phyloP scores from a whole-genome alignment of 2,797 vertebrate genomes.

The Myripristis jacobus region DNA sequence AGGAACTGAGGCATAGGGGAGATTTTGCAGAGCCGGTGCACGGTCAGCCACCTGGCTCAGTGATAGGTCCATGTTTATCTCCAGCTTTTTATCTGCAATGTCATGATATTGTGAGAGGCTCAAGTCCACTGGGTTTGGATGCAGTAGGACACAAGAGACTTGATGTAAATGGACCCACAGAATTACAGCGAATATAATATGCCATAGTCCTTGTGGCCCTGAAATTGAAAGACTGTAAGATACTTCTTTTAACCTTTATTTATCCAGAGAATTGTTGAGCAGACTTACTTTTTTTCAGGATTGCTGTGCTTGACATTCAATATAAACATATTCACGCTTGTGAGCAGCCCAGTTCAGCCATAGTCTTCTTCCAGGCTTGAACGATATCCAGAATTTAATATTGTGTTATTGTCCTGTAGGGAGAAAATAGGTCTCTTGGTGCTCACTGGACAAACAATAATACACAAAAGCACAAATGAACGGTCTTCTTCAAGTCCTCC shows the following conservation, averaged over 20 bases:
- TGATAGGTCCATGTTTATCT: background rate
- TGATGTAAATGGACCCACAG: background rate
- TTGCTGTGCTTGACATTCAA: conserved; percentile 6
- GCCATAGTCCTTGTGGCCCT: background rate
- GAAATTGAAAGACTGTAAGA: background rate
- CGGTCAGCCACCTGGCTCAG: conserved; percentile 13
- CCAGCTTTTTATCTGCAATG: conserved; percentile 8
- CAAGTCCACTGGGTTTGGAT: background rate
- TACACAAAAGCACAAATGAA: too few relatives aligned
- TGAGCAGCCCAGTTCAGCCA: background rate
- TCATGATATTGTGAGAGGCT: background rate
- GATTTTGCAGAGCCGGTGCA: conserved; percentile 6
- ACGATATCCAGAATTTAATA: too few relatives aligned
- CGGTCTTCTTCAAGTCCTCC: too few relatives aligned
- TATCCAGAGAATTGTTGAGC: too few relatives aligned
- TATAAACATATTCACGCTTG: background rate
- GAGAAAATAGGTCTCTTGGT: too few relatives aligned
- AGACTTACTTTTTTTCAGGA: background rate
- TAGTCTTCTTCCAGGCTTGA: background rate
- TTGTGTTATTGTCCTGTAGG: too few relatives aligned
- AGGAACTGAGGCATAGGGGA: conserved; percentile 13
- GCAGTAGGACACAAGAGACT: conserved; percentile 3
- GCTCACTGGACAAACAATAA: too few relatives aligned
- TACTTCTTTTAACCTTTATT: background rate
- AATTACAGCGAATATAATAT: background rate